Conservation (phyloP, 2,797 vertebrate genomes). For the Rousettus madagascariensis region DNA sequence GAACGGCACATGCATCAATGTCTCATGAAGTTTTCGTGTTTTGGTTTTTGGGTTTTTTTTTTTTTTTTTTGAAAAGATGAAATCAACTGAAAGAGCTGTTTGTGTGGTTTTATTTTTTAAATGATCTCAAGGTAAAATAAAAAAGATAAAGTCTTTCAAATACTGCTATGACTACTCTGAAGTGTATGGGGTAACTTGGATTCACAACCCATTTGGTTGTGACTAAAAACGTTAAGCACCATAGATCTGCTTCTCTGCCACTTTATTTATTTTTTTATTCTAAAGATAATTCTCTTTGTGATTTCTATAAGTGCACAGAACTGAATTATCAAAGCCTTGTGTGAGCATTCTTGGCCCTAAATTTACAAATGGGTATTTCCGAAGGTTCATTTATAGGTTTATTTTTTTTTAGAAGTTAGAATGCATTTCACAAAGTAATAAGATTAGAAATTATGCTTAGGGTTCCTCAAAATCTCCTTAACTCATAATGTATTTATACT, state of each 20-base stretch:
- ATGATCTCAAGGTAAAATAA: background rate
- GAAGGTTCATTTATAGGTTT: background rate
- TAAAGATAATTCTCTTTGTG: background rate
- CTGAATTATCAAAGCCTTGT: background rate
- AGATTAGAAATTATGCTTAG: background rate
- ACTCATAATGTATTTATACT: background rate
- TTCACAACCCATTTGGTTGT: background rate
- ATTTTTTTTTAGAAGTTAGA: background rate
- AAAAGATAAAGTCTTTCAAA: slow-evolving; percentile 3
- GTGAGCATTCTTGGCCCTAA: background rate
- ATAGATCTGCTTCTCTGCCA: background rate
- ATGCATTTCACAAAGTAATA: background rate
- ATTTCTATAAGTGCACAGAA: background rate
- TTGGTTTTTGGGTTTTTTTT: background rate
- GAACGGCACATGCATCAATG: background rate
- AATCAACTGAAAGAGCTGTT: background rate
- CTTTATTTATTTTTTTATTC: background rate
- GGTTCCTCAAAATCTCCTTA: background rate
- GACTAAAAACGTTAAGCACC: background rate
- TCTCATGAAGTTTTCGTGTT: background rate
- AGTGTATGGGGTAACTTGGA: background rate
- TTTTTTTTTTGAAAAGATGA: slow-evolving; percentile 26
- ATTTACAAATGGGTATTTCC: background rate
- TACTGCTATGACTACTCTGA: background rate
- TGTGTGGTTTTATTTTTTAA: slow-evolving; percentile 41